Conservation (phyloP, 2,113 vertebrate genomes). For the Triplophysa tibetana region DNA sequence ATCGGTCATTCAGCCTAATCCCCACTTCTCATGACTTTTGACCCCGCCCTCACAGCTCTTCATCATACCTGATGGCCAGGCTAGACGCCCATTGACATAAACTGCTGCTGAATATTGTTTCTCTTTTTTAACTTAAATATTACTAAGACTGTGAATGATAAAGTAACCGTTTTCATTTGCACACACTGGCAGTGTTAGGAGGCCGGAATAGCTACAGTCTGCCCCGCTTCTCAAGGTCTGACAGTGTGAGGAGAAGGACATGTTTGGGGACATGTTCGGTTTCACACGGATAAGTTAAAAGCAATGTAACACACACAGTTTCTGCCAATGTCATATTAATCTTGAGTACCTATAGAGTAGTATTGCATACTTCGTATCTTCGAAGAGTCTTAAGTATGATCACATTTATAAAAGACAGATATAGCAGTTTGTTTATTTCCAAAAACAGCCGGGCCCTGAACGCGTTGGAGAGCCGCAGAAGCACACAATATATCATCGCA, state of each 20-base stretch:
- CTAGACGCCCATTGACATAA: slow-evolving; percentile 10
- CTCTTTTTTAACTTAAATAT: slow-evolving; percentile 8
- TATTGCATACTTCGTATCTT: too few relatives aligned
- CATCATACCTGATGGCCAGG: slow-evolving; percentile 39
- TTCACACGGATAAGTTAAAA: background rate
- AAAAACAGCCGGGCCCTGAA: too few relatives aligned
- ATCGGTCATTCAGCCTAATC: slow-evolving; percentile 51
- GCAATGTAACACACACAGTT: too few relatives aligned
- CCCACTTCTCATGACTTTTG: slow-evolving; percentile 39
- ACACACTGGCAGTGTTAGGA: background rate
- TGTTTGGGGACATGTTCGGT: too few relatives aligned
- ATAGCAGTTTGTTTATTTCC: too few relatives aligned
- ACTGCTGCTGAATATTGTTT: slow-evolving; percentile 15
- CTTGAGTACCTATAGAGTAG: too few relatives aligned
- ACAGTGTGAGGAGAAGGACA: background rate
- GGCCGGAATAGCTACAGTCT: slow-evolving; percentile 1
- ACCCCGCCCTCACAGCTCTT: slow-evolving; percentile 41
- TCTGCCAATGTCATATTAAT: too few relatives aligned
- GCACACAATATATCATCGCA: too few relatives aligned
- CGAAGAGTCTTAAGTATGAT: too few relatives aligned
- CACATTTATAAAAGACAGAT: too few relatives aligned
- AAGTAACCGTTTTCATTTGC: background rate
- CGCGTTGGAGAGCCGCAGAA: too few relatives aligned
- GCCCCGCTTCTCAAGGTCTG: slow-evolving; percentile 3
- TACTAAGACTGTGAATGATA: background rate